Percentiles rank a stretch among this genome's conserved stretches.
These are phyloP conservation scores for Drosophila neonasuta DNA, from an alignment of 2,888 invertebrate species.

Conservation along the genomic window DNA sequence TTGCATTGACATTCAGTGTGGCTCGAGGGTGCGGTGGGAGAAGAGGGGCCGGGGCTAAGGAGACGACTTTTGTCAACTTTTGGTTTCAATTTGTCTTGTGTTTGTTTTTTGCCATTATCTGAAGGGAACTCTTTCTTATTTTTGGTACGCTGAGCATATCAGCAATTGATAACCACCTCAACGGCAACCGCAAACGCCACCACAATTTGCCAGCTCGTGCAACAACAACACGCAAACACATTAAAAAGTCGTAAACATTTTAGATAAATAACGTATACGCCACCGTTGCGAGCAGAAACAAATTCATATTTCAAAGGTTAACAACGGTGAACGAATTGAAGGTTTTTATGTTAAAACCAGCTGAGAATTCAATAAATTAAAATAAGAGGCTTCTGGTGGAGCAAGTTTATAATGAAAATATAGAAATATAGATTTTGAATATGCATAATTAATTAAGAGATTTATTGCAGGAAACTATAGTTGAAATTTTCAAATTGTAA, in stretches of 20 bases:
- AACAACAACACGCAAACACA: not conserved
- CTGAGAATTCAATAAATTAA: not conserved
- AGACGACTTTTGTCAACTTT: slow-evolving; percentile 16
- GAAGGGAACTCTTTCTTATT: slow-evolving; percentile 35
- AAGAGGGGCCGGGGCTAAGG: not conserved
- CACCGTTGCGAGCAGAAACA: slow-evolving; percentile 11
- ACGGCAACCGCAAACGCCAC: slow-evolving; percentile 3
- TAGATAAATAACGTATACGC: slow-evolving; percentile 57
- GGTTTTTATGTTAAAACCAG: not conserved
- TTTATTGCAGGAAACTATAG: slow-evolving; percentile 1
- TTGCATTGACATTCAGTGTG: slow-evolving; percentile 54
- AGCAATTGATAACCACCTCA: slow-evolving; percentile 46
- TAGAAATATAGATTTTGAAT: not conserved
- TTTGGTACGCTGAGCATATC: slow-evolving; percentile 56
- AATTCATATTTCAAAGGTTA: not conserved
- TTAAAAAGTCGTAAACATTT: slow-evolving; percentile 24
- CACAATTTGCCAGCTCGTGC: not conserved
- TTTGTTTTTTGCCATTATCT: slow-evolving; percentile 40
- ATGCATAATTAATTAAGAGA: slow-evolving; percentile 2
- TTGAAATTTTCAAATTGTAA: not conserved
- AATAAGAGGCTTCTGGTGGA: not conserved
- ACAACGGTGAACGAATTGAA: not conserved
- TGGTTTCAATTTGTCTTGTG: slow-evolving; percentile 11
- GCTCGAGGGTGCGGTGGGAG: not conserved
- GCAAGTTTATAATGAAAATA: not conserved